These are phyloP conservation scores for Alligator mississippiensis DNA, from an alignment of 2,113 vertebrate genomes.

Conservation along the genomic window DNA sequence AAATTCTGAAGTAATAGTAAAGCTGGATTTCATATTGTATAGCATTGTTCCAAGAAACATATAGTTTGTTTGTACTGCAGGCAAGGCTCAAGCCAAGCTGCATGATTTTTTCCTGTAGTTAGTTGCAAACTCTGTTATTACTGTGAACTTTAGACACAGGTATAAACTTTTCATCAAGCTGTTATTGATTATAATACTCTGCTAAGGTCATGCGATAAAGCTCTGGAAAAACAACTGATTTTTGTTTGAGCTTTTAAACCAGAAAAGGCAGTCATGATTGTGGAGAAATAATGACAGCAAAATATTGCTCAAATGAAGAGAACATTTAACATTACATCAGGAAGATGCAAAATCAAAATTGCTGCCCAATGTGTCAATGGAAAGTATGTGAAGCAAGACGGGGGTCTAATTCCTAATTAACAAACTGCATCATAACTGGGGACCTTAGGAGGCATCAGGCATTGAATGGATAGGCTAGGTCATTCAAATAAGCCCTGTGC, in stretches of 20 bases:
- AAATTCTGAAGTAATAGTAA: constrained; percentile 5
- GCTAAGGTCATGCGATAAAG: background rate
- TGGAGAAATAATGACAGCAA: background rate
- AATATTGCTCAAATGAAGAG: background rate
- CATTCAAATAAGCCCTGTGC: background rate
- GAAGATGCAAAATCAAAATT: background rate
- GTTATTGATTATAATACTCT: background rate
- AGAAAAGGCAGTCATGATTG: constrained; percentile 9
- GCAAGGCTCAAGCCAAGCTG: constrained; percentile 22
- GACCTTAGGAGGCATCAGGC: background rate
- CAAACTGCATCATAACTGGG: background rate
- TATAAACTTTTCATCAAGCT: constrained; percentile 48
- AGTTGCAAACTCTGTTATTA: constrained; percentile 17
- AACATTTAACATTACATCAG: background rate
- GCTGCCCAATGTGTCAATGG: background rate
- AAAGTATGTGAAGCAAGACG: background rate
- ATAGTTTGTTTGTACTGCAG: constrained; percentile 21
- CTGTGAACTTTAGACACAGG: constrained; percentile 36
- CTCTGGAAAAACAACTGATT: background rate
- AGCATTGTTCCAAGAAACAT: constrained; percentile 21
- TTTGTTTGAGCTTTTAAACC: background rate
- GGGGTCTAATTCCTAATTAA: background rate
- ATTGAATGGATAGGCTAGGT: background rate
- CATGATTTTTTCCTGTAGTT: constrained; percentile 9
- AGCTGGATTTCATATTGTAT: background rate